A percentile compares a stretch with the other conserved stretches of the same genome.
phyloP scores from a whole-genome alignment of 2,888 invertebrate genomes.

The Sipha maydis region DNA sequence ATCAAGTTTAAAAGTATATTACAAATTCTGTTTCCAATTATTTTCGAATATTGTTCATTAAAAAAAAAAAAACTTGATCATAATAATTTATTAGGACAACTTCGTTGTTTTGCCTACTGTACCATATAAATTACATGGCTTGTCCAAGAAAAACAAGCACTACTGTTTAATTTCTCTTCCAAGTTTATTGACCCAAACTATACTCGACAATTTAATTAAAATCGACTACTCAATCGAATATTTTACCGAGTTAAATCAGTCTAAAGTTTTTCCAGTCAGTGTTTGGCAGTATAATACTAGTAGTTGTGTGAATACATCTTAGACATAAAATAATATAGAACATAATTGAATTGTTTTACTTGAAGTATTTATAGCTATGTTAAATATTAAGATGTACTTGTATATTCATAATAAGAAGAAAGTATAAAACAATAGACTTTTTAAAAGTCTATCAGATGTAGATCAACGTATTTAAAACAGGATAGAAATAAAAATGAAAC shows the following conservation, averaged over 20 bases:
- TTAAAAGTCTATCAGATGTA: constrained; percentile 2
- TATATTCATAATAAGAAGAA: not conserved
- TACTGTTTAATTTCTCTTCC: not conserved
- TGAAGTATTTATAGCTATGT: constrained; percentile 1
- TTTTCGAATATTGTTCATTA: not conserved
- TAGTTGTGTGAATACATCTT: not conserved
- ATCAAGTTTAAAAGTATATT: not conserved
- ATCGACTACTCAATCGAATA: constrained; percentile 39
- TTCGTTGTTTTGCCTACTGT: constrained; percentile 4
- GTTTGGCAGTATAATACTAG: not conserved
- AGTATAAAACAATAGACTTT: not conserved
- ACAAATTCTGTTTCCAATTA: not conserved
- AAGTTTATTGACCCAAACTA: constrained; percentile 37
- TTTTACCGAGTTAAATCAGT: constrained; percentile 34
- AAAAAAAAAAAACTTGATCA: not conserved
- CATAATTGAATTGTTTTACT: not conserved
- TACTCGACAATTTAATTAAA: constrained; percentile 44
- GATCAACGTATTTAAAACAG: not conserved
- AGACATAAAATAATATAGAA: not conserved
- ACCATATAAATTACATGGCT: constrained; percentile 3
- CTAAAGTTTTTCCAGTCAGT: constrained; percentile 23
- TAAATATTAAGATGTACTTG: not conserved
- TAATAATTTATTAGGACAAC: not conserved
- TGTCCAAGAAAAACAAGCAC: constrained; percentile 13
- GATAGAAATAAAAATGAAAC: not conserved